Conservation (phyloP, 2,888 invertebrate genomes). For the Plebejus argus region DNA sequence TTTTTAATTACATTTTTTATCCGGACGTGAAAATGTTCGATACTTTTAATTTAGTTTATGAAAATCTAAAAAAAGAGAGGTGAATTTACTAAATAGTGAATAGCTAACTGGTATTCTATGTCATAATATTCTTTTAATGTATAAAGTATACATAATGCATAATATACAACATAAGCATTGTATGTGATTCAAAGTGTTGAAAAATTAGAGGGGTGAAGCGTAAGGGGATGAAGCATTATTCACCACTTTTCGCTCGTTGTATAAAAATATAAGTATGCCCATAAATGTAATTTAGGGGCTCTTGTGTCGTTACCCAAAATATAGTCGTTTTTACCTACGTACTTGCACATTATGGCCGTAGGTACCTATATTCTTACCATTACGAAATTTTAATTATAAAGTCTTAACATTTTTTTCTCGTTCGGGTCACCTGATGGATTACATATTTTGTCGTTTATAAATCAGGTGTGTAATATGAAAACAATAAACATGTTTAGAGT, state of each 20-base stretch:
- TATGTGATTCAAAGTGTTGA: constrained; percentile 8
- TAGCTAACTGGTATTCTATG: not conserved
- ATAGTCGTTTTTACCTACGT: not conserved
- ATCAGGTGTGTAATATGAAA: no score
- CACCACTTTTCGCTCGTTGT: constrained; percentile 20
- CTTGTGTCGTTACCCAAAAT: constrained; percentile 9
- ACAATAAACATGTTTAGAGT: no score
- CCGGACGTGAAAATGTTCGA: not conserved
- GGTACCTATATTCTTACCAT: not conserved
- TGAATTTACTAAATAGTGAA: not conserved
- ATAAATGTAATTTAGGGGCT: not conserved
- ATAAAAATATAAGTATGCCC: not conserved
- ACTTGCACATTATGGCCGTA: not conserved
- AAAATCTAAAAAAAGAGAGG: not conserved
- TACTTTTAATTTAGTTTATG: not conserved
- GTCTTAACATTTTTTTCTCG: not conserved
- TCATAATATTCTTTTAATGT: not conserved
- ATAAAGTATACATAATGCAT: not conserved
- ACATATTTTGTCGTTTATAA: not conserved
- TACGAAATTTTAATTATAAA: not conserved
- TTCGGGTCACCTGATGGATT: not conserved
- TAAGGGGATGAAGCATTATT: constrained; percentile 9
- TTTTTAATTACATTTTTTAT: constrained; percentile 6
- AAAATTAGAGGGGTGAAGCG: not conserved
- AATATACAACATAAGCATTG: not conserved